Percentiles rank a stretch among this genome's conserved stretches.
phyloP scores from a whole-genome alignment of 2,797 vertebrate genomes.

The Pseudochirops corinnae region DNA sequence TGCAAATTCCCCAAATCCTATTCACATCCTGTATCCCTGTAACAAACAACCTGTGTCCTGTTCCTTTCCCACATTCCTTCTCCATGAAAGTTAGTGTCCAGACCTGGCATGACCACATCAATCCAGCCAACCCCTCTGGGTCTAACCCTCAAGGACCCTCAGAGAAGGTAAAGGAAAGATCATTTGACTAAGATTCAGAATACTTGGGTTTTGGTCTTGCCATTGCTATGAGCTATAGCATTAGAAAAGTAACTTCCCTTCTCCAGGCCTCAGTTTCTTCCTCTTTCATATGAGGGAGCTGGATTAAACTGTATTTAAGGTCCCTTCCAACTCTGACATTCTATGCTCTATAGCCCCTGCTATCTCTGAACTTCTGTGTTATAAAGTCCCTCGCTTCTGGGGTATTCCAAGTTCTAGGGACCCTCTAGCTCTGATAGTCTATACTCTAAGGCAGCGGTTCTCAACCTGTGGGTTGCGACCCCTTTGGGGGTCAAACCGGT shows the following conservation, averaged over 20 bases:
- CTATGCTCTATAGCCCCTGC: no score
- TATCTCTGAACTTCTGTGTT: not conserved
- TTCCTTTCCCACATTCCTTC: not conserved
- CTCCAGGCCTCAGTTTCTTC: not conserved
- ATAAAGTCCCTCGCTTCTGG: not conserved
- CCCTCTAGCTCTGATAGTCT: not conserved
- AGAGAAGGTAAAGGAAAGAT: not conserved
- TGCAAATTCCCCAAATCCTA: not conserved
- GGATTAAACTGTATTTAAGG: not conserved
- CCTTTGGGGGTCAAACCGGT: no score
- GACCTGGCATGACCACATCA: not conserved
- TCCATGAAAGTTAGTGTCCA: not conserved
- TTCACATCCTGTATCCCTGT: not conserved
- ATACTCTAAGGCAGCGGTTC: no score
- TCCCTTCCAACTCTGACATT: not conserved
- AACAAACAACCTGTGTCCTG: not conserved
- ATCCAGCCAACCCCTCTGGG: not conserved
- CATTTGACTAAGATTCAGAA: not conserved
- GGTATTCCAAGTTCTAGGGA: not conserved
- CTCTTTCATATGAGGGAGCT: not conserved
- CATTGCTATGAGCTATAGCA: not conserved
- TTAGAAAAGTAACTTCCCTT: not conserved
- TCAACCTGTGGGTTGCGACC: no score
- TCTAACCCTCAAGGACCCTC: not conserved
- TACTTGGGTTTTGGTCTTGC: not conserved